Evolutionary conservation across 1,140 invertebrate species (phyloP), one percentile per base, ranked within the genome.

Genomic region (Arctopsyche grandis): DNA sequence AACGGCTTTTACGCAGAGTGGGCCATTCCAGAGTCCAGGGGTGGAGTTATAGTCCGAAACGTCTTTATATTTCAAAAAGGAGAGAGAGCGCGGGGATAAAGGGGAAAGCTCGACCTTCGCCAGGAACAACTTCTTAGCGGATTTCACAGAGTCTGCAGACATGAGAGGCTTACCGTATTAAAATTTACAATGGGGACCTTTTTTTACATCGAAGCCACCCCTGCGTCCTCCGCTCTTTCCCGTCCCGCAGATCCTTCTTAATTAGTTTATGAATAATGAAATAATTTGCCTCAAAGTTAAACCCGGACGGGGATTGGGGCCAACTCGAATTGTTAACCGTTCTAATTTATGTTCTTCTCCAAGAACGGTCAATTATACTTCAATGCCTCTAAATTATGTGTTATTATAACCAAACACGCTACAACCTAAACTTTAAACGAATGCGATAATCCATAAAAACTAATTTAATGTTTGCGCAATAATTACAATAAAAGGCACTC

Each of bases 211-310:
- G 48, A 52, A 26, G 24, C 21, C 63, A 21, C 9, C 24, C 63
- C n/a, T 66, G 63, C 21, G 48, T 14, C 48, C 48, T 52, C 3
- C 48, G 12, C 63, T 1, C n/a, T 14, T 22, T 26, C 63, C 9
- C 63, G 5, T 22, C 5, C 24, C 10, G 63, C 63, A 66, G 63
- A 66, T 66, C 63, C 22, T 66, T 66, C 63, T 66, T 66, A 66
- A 66, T 66, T 66, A 66, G 63, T 66, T 66, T 66, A 66, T 66
- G 63, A 66, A 66, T 66, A 66, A 66, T 66, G 63, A 66, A 66
- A 66, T 66, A 24, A 66, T 66, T 66, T 22, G 63, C 63, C 21
- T 66, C 63, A 26, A 66, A 66, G 21, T 66, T 66, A 22, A 24
- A 24, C 22, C 63, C 63, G 48, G 48, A 52, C 48, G 16, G 16